Conservation (phyloP, 92 coral and sea anemone genomes). For the Phenganax stokvisi region DNA sequence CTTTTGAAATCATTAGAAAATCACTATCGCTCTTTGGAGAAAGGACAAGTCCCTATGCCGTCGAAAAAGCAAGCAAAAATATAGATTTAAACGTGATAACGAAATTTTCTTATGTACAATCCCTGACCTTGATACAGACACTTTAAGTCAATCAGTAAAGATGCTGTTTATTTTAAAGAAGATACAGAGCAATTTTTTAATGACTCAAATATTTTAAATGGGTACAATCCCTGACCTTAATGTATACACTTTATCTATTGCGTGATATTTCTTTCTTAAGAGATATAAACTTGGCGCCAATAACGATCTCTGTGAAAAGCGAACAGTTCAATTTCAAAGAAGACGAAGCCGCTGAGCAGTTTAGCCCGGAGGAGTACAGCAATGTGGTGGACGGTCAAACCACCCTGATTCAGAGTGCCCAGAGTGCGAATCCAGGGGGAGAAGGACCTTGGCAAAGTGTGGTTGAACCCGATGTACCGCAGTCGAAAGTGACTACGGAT, state of each 20-base stretch:
- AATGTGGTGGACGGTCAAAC: constrained; percentile 11
- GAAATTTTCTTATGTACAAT: too few species aligned
- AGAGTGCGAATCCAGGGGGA: neutral
- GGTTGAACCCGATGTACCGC: constrained; percentile 2
- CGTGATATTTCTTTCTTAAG: neutral
- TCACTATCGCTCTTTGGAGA: constrained; percentile 75
- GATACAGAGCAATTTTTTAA: too few species aligned
- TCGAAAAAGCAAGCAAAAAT: constrained; percentile 17
- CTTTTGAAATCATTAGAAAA: constrained; percentile 84
- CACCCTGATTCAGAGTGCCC: constrained; percentile 16
- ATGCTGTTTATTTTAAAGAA: too few species aligned
- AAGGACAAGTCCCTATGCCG: constrained; percentile 45
- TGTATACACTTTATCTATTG: too few species aligned
- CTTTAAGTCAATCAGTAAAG: too few species aligned
- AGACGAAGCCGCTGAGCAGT: constrained; percentile 8
- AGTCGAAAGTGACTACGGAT: neutral
- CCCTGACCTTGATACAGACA: too few species aligned
- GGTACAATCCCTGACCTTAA: too few species aligned
- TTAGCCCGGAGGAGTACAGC: constrained; percentile 1
- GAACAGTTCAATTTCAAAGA: constrained; percentile 23
- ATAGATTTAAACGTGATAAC: neutral
- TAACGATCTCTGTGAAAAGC: neutral
- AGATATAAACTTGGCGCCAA: constrained; percentile 21
- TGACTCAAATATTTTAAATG: too few species aligned
- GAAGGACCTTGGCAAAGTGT: constrained; percentile 17